Evolutionary conservation across 2,888 invertebrate genomes (phyloP), one percentile per base, ranked within the genome.

Genomic region (Melikaiella ostensackeni): DNA sequence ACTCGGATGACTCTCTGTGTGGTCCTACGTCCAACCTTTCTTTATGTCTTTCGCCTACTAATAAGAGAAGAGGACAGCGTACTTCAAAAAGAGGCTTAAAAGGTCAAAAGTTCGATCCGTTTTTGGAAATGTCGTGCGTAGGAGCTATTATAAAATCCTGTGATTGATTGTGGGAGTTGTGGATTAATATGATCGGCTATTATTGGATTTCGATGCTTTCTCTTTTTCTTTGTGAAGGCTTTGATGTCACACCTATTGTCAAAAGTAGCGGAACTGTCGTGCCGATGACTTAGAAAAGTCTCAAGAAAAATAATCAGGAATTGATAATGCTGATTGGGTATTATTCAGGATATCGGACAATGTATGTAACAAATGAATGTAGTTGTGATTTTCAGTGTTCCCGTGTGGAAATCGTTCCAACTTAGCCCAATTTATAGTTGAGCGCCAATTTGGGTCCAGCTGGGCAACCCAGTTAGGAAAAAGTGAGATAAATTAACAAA

Each of bases 1-100:
- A 79, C 81, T 76, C 62, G 73, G 63, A 59, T 38, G 66, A 62
- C 77, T 74, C 57, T 78, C 74, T 80, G 82, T 83, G 84, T 83
- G 84, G 82, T 81, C 76, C 80, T 64, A 11, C 21, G 21, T 64
- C 38, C 27, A 27, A 5, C n/a, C 27, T 46, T 55, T n/a, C 77
- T 57, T 76, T 27, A 46, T 7, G 6, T 33, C 27, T 13, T 59
- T 59, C 24, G 5, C 13, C 27, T 24, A 13, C 16, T 21, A 19
- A 33, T 30, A 30, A 66, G n/a, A 46, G n/a, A 46, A 63, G n/a
- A 33, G 66, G 76, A 77, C 59, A 66, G 46, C 61, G 64, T 75
- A 70, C 70, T 80, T 35, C 55, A 42, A 21, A 42, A 75, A 75
- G 62, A 62, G 35, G 63, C 9, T n/a, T 6, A 50, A 55, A 55